Evolutionary conservation across 2,888 invertebrate species (phyloP).

Genomic region (Dolichopus griseipennis): DNA sequence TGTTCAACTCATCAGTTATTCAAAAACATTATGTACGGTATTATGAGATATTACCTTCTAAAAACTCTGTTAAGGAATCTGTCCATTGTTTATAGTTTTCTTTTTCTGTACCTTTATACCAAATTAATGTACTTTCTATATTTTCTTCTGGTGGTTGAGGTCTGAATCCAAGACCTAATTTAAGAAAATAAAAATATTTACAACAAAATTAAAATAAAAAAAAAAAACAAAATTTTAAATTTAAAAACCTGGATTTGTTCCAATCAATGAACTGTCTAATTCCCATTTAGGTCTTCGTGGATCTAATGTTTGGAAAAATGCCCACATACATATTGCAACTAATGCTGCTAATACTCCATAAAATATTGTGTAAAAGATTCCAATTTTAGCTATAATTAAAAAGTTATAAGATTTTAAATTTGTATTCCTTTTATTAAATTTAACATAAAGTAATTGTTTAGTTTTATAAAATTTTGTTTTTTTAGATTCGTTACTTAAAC

Average conservation of each 20-base stretch:
- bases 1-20: no score
- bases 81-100: slow-evolving; percentile 74
- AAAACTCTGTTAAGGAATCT: slow-evolving; percentile 61
- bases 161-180: slow-evolving; percentile 73
- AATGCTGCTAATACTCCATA: slow-evolving; percentile 85
- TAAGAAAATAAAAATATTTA: not conserved
- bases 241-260: slow-evolving; percentile 72
- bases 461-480: not conserved
- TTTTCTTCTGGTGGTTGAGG: slow-evolving; percentile 80
- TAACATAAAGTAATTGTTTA: not conserved
- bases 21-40: no score
- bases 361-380: slow-evolving; percentile 90
- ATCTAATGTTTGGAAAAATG: slow-evolving; percentile 84
- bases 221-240: no score
- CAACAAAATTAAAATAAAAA: not conserved
- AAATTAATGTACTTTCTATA: slow-evolving; percentile 89
- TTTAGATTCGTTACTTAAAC: not conserved
- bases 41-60: slow-evolving; percentile 63
- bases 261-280: slow-evolving; percentile 76
- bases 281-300: slow-evolving; percentile 85
- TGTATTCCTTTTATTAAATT: not conserved
- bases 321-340: slow-evolving; percentile 90
- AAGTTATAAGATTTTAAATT: not conserved
- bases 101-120: slow-evolving; percentile 77
- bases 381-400: slow-evolving; percentile 68